Conservation (phyloP, 1,140 invertebrate genomes). For the Ridgeia piscesae region DNA sequence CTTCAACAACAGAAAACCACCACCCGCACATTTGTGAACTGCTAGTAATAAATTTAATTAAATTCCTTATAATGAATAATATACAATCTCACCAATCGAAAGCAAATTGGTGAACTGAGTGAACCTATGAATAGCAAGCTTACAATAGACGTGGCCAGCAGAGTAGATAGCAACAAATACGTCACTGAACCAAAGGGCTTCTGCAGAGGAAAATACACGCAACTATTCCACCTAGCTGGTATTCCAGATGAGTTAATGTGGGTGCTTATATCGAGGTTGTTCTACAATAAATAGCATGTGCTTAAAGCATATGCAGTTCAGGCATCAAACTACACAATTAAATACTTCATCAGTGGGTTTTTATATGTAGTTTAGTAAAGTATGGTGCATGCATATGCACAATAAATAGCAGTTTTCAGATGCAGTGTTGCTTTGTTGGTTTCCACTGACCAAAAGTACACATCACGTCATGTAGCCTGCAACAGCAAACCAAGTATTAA, state of each 20-base stretch:
- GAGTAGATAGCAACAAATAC: not conserved
- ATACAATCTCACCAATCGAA: not conserved
- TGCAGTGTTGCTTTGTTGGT: too few species aligned
- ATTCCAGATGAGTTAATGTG: not conserved
- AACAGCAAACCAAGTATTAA: conserved; percentile 42
- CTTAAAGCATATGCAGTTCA: too few species aligned
- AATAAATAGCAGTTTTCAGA: too few species aligned
- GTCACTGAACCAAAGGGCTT: not conserved
- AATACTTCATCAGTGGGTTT: too few species aligned
- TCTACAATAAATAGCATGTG: not conserved
- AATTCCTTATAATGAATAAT: not conserved
- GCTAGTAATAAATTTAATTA: not conserved
- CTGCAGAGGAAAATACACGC: not conserved
- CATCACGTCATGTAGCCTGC: too few species aligned
- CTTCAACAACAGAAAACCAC: not conserved
- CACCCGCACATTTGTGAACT: not conserved
- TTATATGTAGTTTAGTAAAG: too few species aligned
- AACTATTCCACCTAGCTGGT: not conserved
- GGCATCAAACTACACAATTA: too few species aligned
- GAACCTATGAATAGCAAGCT: not conserved
- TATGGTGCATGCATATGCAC: too few species aligned
- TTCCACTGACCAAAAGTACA: too few species aligned
- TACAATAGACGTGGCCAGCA: not conserved
- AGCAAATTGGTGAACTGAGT: not conserved
- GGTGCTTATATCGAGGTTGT: not conserved